Percentiles rank a stretch among this genome's conserved stretches.
Evolutionary conservation across 23 tunicate species (phyloP).

Genomic region (Trididemnum nubilum): DNA sequence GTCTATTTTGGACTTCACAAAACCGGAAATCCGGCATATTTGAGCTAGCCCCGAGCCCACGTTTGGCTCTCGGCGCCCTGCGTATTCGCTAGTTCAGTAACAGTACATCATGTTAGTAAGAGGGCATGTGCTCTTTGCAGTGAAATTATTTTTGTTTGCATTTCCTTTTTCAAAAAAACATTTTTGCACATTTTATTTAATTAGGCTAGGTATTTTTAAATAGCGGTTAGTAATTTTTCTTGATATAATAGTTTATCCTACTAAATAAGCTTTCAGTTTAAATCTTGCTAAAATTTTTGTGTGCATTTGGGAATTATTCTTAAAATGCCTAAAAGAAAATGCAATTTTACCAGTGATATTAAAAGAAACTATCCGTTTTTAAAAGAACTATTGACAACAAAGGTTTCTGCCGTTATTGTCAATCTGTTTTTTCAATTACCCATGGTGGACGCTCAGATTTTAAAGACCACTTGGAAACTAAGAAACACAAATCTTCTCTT

Average conservation of each 20-base stretch:
- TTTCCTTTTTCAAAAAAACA: slow-evolving; percentile 11
- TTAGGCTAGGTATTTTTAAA: background rate
- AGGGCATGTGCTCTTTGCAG: background rate
- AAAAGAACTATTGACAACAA: slow-evolving; percentile 8
- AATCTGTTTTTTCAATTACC: slow-evolving; percentile 30
- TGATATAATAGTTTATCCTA: background rate
- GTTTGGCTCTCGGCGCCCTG: too few relatives aligned
- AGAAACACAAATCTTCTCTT: slow-evolving; percentile 41
- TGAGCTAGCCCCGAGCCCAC: too few relatives aligned
- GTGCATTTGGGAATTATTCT: slow-evolving; percentile 10
- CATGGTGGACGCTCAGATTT: slow-evolving; percentile 32
- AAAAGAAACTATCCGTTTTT: too few relatives aligned
- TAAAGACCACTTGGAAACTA: slow-evolving; percentile 34
- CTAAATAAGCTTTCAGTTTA: background rate
- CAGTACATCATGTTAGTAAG: too few relatives aligned
- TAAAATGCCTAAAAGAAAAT: slow-evolving; percentile 22
- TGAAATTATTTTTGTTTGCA: slow-evolving; percentile 31
- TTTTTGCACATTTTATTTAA: slow-evolving; percentile 12
- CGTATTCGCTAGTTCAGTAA: slow-evolving; percentile 31
- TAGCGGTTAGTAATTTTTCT: background rate
- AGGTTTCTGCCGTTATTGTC: slow-evolving; percentile 28
- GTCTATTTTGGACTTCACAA: too few relatives aligned
- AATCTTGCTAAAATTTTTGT: slow-evolving; percentile 14
- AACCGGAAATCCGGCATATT: too few relatives aligned
- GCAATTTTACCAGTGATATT: too few relatives aligned